These are phyloP conservation scores for Aphis gossypii DNA, from an alignment of 1,140 invertebrate genomes.

Conservation along the genomic window DNA sequence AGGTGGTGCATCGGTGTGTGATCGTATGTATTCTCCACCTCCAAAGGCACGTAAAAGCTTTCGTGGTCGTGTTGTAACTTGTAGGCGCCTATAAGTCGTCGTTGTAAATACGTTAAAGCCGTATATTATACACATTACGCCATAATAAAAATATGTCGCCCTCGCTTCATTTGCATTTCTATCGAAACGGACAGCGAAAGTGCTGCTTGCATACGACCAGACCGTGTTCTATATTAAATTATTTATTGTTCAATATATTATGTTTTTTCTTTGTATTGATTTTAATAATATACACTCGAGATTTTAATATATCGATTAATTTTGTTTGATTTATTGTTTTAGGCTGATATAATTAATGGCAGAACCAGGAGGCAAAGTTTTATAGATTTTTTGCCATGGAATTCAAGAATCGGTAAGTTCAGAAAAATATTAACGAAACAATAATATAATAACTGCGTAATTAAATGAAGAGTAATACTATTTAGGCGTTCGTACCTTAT, in stretches of 20 bases:
- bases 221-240: background rate
- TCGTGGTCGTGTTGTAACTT: background rate
- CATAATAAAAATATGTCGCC: background rate
- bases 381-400: conserved; percentile 43
- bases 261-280: background rate
- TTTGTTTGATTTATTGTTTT: background rate
- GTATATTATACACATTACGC: background rate
- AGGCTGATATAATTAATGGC: background rate
- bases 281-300: background rate
- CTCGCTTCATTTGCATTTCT: background rate
- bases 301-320: background rate
- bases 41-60: background rate
- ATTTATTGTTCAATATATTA: background rate
- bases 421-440: background rate
- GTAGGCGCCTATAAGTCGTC: background rate
- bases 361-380: conserved; percentile 44
- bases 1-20: background rate
- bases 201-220: background rate
- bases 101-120: background rate
- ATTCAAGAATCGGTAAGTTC: conserved; percentile 39
- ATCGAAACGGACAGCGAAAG: background rate
- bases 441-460: background rate
- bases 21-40: background rate
- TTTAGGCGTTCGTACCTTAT: background rate
- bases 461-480: background rate